Percentiles rank a stretch among this genome's conserved stretches.
These are phyloP conservation scores for Phaonia tiefii DNA, from an alignment of 2,888 invertebrate species.

Conservation along the genomic window DNA sequence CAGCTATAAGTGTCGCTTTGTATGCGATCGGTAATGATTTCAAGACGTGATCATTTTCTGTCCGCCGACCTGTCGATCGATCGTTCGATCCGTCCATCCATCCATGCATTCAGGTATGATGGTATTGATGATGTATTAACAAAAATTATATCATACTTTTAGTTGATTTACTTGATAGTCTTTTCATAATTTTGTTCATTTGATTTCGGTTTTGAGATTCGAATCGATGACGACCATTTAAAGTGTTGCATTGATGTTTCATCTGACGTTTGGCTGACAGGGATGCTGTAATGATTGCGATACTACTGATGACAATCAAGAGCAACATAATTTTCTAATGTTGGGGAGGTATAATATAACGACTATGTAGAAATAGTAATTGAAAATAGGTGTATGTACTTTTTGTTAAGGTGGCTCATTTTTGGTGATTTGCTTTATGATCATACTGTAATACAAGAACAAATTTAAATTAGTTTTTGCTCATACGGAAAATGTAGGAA, in stretches of 20 bases:
- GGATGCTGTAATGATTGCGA: neutral
- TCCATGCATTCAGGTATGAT: slow-evolving; percentile 49
- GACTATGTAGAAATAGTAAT: too few relatives aligned
- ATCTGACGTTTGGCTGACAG: slow-evolving; percentile 52
- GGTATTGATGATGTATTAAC: slow-evolving; percentile 55
- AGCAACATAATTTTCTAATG: neutral
- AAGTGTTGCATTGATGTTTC: slow-evolving; percentile 66
- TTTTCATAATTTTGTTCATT: slow-evolving; percentile 61
- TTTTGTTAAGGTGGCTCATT: slow-evolving; percentile 2
- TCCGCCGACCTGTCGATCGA: slow-evolving; percentile 39
- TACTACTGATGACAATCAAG: slow-evolving; percentile 35
- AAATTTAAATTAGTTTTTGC: too few relatives aligned
- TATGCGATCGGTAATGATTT: slow-evolving; percentile 71
- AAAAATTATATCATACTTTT: slow-evolving; percentile 77
- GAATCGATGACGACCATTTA: slow-evolving; percentile 24
- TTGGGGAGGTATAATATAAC: neutral
- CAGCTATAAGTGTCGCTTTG: slow-evolving; percentile 72
- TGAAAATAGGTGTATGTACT: neutral
- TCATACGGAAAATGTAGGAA: too few relatives aligned
- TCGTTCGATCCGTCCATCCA: too few relatives aligned
- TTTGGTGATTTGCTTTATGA: neutral
- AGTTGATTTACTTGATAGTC: slow-evolving; percentile 69
- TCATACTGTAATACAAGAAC: too few relatives aligned
- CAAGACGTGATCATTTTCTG: slow-evolving; percentile 72
- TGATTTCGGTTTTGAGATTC: neutral